These are phyloP conservation scores for Passer domesticus DNA, from an alignment of 2,113 vertebrate genomes.

Conservation along the genomic window DNA sequence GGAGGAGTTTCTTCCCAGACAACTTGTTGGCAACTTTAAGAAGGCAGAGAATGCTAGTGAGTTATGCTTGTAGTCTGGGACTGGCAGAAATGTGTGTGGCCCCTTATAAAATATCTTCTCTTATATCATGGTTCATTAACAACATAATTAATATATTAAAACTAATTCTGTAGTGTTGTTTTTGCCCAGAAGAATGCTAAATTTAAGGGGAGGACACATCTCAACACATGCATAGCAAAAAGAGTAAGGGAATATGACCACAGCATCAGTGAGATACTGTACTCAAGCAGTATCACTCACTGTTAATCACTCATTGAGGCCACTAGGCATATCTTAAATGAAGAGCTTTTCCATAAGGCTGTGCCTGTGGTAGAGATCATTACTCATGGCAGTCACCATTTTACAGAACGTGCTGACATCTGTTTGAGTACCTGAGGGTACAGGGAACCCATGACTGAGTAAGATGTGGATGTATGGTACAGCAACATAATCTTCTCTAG, in stretches of 20 bases:
- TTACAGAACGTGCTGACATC: slow-evolving; percentile 2
- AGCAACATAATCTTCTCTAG: slow-evolving; percentile 15
- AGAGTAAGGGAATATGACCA: not conserved
- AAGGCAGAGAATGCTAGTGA: not conserved
- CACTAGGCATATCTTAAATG: slow-evolving; percentile 15
- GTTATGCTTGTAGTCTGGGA: not conserved
- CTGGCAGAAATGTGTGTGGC: not conserved
- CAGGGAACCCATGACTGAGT: slow-evolving; percentile 11
- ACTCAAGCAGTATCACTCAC: not conserved
- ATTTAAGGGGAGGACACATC: not conserved
- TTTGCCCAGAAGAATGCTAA: not conserved
- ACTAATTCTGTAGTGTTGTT: not conserved
- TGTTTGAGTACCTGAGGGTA: slow-evolving; percentile 56
- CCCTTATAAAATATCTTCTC: not conserved
- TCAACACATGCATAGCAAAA: not conserved
- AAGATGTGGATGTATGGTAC: slow-evolving; percentile 35
- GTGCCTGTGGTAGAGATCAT: slow-evolving; percentile 36
- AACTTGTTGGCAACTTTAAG: not conserved
- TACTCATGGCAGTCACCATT: slow-evolving; percentile 38
- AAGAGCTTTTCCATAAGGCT: slow-evolving; percentile 32
- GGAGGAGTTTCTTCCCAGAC: not conserved
- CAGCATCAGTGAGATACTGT: not conserved
- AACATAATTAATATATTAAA: not conserved
- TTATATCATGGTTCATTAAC: not conserved
- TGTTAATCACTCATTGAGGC: not conserved